Percentiles rank a stretch among this genome's conserved stretches.
phyloP scores from a whole-genome alignment of 2,113 vertebrate species.

The Perca schrenkii region DNA sequence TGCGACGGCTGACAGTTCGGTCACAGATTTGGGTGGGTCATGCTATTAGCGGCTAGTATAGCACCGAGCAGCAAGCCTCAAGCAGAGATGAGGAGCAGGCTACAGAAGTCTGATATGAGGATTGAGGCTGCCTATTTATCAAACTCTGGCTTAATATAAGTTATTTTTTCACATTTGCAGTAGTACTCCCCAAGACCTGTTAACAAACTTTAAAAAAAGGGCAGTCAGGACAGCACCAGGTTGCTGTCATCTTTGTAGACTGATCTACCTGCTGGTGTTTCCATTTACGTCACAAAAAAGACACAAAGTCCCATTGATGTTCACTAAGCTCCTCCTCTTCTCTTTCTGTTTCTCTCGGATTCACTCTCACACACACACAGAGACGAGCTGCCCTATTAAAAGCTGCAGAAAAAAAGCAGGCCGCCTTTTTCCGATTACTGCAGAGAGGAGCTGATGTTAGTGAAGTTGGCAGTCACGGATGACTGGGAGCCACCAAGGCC shows the following conservation, averaged over 20 bases:
- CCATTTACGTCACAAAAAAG: constrained; percentile 37
- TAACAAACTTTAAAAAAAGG: background rate
- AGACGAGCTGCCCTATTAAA: constrained; percentile 58
- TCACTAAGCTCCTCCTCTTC: constrained; percentile 35
- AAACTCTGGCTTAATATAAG: background rate
- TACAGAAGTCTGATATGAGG: background rate
- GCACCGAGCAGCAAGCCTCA: background rate
- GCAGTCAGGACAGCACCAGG: background rate
- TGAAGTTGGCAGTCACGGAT: constrained; percentile 73
- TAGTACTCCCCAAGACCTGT: background rate
- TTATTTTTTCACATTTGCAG: background rate
- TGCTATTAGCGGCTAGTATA: background rate
- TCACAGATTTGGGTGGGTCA: background rate
- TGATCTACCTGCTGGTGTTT: constrained; percentile 48
- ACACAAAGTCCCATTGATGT: constrained; percentile 48
- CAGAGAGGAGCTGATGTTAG: constrained; percentile 67
- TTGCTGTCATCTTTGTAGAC: constrained; percentile 29
- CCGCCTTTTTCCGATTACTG: constrained; percentile 64
- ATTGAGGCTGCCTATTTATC: background rate
- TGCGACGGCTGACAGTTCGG: background rate
- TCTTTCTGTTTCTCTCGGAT: constrained; percentile 37
- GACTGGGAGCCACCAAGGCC: constrained; percentile 74
- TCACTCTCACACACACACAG: constrained; percentile 38
- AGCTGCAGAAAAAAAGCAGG: constrained; percentile 63
- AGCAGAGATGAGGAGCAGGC: background rate